Evolutionary conservation across 2,888 invertebrate species (phyloP).

Genomic region (Dryobotodes eremita): DNA sequence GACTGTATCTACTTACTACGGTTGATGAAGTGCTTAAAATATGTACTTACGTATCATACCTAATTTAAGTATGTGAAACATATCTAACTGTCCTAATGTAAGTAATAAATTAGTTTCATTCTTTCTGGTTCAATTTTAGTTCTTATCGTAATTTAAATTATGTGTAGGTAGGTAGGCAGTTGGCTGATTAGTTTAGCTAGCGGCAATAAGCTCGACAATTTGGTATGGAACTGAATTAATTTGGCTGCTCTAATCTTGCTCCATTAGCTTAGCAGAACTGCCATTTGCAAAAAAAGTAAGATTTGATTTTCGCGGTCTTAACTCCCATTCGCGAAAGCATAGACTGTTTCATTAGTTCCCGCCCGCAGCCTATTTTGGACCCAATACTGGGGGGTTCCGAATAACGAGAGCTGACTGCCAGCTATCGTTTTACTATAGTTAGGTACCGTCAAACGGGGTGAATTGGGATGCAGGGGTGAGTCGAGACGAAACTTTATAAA

Average conservation of each 20-base stretch:
- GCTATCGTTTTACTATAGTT: no score
- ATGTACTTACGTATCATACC: no score
- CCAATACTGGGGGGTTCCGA: not conserved
- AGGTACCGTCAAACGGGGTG: no score
- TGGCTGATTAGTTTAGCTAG: not conserved
- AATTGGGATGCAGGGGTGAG: no score
- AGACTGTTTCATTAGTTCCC: not conserved
- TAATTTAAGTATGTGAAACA: not conserved
- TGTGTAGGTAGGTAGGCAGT: not conserved
- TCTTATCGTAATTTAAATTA: not conserved
- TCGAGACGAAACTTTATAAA: no score
- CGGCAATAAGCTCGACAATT: not conserved
- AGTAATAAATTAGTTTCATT: conserved; percentile 2
- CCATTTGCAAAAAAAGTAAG: not conserved
- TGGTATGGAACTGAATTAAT: not conserved
- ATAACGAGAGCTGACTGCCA: not conserved
- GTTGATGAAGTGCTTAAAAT: not conserved
- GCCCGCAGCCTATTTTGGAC: no score
- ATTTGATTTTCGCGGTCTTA: not conserved
- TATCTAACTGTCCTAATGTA: not conserved
- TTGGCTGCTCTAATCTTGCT: not conserved
- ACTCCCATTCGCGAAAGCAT: not conserved
- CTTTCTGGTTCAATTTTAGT: not conserved
- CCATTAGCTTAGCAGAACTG: not conserved
- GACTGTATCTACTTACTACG: not conserved